Evolutionary conservation across 1,140 invertebrate species (phyloP), one percentile per base, ranked within the genome.

Genomic region (Papilio aristodemus): DNA sequence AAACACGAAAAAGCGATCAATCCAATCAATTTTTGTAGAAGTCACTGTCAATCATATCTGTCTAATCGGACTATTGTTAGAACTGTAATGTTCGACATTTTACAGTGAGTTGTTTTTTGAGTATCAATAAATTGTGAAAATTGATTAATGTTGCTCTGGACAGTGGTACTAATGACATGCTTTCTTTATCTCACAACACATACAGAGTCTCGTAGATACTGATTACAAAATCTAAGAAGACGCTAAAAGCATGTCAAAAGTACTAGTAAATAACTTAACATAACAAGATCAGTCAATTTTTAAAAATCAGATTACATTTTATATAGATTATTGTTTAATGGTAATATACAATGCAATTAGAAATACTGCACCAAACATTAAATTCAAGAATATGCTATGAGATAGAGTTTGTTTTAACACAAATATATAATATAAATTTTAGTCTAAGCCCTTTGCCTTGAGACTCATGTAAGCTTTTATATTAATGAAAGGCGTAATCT

Each of bases 1-100:
- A 87, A 91, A 92, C 91, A 92, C 91, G 91, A 92, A 88, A 90
- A 91, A 92, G 92, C 92, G 90, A 82, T 92, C 91, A 92, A 92
- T 92, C 90, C 89, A 92, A 92, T 92, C 89, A 92, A 91, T 89
- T 87, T 85, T 82, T 76, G 36, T 80, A 82, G 84, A 85, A 78
- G 73, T 79, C 74, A 84, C 79, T 86, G 70, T 80, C 73, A 79
- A 86, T 81, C 81, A 79, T 78, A 77, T 81, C 77, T 84, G 77
- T 62, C 72, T 80, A 77, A 71, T n/a, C n/a, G n/a, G n/a, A n/a
- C n/a, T n/a, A 76, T 80, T 79, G 79, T 76, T 54, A 81, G 69
- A 78, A 74, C 77, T 77, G 79, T 76, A 74, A 80, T 77, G 69
- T 75, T 73, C 76, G 72, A 79, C 69, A 87, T 80, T 83, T 66